Conservation (phyloP, 35 echinoderm and acorn worm genomes). For the Apostichopus californicus region DNA sequence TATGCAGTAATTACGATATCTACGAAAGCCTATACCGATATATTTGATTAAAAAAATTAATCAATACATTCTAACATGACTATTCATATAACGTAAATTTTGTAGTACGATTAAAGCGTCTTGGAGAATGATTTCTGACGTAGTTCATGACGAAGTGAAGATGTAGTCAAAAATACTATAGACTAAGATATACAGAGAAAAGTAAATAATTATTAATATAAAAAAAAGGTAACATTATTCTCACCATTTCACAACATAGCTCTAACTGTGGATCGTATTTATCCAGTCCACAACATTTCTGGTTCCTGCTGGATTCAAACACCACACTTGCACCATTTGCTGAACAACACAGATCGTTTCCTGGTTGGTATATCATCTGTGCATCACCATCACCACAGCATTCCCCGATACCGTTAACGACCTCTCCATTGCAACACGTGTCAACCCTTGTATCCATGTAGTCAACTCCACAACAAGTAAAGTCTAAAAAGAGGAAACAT, state of each 20-base stretch:
- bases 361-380: not conserved
- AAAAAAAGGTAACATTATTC: not conserved
- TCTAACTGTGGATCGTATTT: not conserved
- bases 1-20: no score
- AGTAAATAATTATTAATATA: no score
- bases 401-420: not conserved
- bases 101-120: no score
- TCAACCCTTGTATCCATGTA: not conserved
- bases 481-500: not conserved
- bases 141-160: no score
- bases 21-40: no score
- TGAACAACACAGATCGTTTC: not conserved
- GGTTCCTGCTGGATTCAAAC: not conserved
- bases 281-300: not conserved
- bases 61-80: no score
- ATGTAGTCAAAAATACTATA: no score
- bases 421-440: not conserved
- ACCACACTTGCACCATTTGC: not conserved
- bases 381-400: not conserved
- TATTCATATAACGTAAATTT: no score
- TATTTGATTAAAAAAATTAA: no score
- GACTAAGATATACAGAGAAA: no score
- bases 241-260: conserved; percentile 4
- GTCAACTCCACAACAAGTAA: not conserved
- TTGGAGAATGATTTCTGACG: no score